Conservation (phyloP, 2,113 vertebrate genomes). For the Vanacampus margaritifer region DNA sequence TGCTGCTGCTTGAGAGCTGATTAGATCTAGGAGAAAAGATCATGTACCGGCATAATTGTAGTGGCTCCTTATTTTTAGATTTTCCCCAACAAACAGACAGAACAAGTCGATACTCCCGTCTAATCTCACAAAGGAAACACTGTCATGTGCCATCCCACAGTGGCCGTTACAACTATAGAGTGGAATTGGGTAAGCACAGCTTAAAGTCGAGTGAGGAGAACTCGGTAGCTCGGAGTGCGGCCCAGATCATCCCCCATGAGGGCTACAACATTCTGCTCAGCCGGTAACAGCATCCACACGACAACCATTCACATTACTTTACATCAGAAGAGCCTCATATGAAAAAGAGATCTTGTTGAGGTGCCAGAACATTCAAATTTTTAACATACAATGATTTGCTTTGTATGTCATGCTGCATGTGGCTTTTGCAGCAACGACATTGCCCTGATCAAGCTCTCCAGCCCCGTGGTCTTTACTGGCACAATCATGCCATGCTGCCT, state of each 20-base stretch:
- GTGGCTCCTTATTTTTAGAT: too few species aligned
- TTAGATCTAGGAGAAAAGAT: too few species aligned
- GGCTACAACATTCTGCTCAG: slow-evolving; percentile 66
- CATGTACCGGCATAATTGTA: too few species aligned
- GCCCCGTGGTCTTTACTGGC: slow-evolving; percentile 61
- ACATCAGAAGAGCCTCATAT: background rate
- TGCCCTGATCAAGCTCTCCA: slow-evolving; percentile 78
- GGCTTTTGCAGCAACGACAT: slow-evolving; percentile 80
- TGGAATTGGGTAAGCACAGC: slow-evolving; percentile 76
- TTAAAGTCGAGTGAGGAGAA: slow-evolving; percentile 65
- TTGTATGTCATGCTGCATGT: slow-evolving; percentile 6
- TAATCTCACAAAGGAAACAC: background rate
- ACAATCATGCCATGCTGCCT: slow-evolving; percentile 76
- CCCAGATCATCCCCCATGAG: slow-evolving; percentile 66
- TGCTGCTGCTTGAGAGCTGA: too few species aligned
- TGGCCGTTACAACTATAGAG: slow-evolving; percentile 66
- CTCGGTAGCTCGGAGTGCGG: slow-evolving; percentile 49
- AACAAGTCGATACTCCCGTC: background rate
- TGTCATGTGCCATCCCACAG: slow-evolving; percentile 31
- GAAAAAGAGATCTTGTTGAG: background rate
- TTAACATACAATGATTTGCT: background rate
- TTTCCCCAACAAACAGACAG: background rate
- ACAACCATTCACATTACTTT: slow-evolving; percentile 4
- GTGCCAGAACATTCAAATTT: background rate
- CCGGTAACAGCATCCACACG: slow-evolving; percentile 23